Base-by-base conservation (phyloP, 2,888 invertebrate genomes). In the Apotomis capreana region DNA sequence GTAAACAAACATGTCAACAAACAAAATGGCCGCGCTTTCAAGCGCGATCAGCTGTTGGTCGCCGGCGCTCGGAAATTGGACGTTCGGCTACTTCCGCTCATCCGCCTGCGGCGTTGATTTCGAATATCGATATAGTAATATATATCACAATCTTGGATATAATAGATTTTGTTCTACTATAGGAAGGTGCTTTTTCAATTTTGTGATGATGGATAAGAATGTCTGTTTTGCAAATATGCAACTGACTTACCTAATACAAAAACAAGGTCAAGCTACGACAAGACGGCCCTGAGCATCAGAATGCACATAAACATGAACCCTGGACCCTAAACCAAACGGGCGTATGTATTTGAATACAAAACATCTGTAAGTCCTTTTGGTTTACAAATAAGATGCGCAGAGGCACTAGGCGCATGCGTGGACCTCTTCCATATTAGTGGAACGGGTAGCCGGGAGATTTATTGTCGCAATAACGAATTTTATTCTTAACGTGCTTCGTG, bases 1-100 rank as follows among this genome's bases (percentile, higher is more conserved):
- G 69, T 69, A 68, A 70, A 70, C 51, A 70, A 71, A 67, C 60
- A 60, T 26, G 54, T 37, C 64, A 70, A 54, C 59, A 70, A 67
- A 61, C 68, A 61, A 68, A 51, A 70, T 70, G 64, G 52, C 64
- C 12, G 46, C 37, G 36, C 65, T 69, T 37, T 62, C 49, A 62
- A 61, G 36, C 57, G 62, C 57, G 62, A 64, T 72, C 67, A 70
- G 74, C 68, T 68, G 69, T 69, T 46, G 64, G 71, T 74, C 78
- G 70, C 76, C 80, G 5, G 1, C 75, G 76, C 78, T 84, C 85
- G 87, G 89, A 90, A 87, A 91, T 91, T 88, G 88, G 83, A 83
- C 85, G 87, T 85, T 83, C 83, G 84, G 85, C 84, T 89, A 90
- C 90, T 90, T 91, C 89, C 90, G 90, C 86, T 82, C 81, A 81